Evolutionary conservation across 2,888 invertebrate genomes (phyloP).

Genomic region (Dilophus febrilis): DNA sequence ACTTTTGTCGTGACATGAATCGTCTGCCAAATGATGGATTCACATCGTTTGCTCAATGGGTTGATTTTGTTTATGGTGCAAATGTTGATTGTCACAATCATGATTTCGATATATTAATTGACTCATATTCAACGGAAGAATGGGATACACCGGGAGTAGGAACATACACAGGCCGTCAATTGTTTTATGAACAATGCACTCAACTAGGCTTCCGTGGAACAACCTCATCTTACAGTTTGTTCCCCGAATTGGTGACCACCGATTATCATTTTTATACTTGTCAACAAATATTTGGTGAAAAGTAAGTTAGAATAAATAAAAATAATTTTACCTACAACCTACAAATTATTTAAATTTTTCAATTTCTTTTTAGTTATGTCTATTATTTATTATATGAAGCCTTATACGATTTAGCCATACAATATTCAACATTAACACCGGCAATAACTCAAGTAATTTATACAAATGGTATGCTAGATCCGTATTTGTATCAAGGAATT

Average conservation of each 20-base stretch:
- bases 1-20: neutral
- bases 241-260: neutral
- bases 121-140: neutral
- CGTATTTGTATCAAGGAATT: neutral
- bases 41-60: neutral
- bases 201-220: neutral
- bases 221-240: neutral
- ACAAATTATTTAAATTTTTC: neutral
- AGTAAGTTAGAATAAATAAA: neutral
- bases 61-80: neutral
- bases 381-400: neutral
- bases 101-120: neutral
- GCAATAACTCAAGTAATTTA: neutral
- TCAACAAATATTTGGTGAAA: neutral
- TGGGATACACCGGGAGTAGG: neutral
- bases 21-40: neutral
- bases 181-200: neutral
- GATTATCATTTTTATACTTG: neutral
- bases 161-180: neutral
- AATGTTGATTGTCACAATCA: neutral
- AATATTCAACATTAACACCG: neutral
- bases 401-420: neutral
- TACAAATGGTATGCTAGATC: neutral
- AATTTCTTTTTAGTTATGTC: neutral
- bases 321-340: neutral